phyloP scores from a whole-genome alignment of 2,888 invertebrate species.

The Callimorpha dominula region DNA sequence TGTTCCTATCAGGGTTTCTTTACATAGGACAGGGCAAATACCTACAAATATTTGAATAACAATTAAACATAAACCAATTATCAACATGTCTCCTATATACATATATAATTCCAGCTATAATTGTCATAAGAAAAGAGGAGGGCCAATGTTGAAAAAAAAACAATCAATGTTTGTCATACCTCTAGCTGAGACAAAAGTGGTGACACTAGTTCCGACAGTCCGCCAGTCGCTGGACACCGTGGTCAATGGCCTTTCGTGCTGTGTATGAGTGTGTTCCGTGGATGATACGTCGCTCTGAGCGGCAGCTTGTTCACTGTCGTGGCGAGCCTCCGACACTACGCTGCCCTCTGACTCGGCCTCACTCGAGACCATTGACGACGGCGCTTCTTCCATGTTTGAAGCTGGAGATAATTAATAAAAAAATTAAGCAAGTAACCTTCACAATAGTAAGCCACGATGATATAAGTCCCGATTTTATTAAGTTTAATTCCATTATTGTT shows the following conservation, averaged over 20 bases:
- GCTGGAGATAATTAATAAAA: constrained; percentile 33
- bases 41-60: too few species aligned
- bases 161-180: constrained; percentile 52
- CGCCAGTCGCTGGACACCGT: constrained; percentile 66
- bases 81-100: too few species aligned
- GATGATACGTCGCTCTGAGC: constrained; percentile 49
- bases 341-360: constrained; percentile 82
- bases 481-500: too few species aligned
- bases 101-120: too few species aligned
- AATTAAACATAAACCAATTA: too few species aligned
- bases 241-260: constrained; percentile 60
- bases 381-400: constrained; percentile 78
- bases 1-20: too few species aligned
- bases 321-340: constrained; percentile 69
- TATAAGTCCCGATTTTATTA: too few species aligned
- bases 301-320: constrained; percentile 57
- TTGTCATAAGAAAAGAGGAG: too few species aligned
- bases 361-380: constrained; percentile 82
- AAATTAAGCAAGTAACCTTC: not conserved
- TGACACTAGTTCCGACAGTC: constrained; percentile 60
- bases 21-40: too few species aligned
- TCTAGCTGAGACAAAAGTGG: constrained; percentile 73
- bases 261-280: constrained; percentile 47
- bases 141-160: too few species aligned
- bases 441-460: too few species aligned